Evolutionary conservation across 2,888 invertebrate species (phyloP), one percentile per base, ranked within the genome.

Genomic region (Drosophila glabriapex): DNA sequence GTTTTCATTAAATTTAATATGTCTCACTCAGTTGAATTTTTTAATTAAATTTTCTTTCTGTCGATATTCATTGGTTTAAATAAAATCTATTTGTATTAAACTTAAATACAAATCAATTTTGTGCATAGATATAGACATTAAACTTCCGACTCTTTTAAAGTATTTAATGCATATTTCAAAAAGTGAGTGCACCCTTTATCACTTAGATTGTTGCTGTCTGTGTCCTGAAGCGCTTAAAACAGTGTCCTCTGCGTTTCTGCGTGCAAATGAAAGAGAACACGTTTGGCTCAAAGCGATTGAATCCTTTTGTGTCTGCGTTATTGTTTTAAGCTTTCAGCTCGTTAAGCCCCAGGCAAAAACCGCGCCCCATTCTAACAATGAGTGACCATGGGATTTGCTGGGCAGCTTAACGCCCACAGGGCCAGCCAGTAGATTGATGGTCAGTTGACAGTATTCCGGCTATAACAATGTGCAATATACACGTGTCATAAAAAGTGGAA

Each of bases 251-350:
- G 37, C 46, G 72, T 73, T 73, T 52, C 35, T 7, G 25, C 41
- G 79, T 80, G 78, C 76, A 83, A 79, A 88, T 88, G 72, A 85
- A 85, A 88, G 85, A 64, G 83, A 64, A 71, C 70, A 54, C 61
- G 73, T 56, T 68, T 71, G 60, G 83, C 66, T 82, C 68, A 83
- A 83, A 88, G 83, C 88, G 69, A 62, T 85, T 63, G 71, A 80
- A 75, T 80, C 75, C 83, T 78, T 85, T 88, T 88, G 70, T 86
- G 82, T 84, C 82, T 85, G 85, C 73, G 67, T 73, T 85, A 87
- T 85, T 78, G 74, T 76, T 84, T 86, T 72, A 67, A 68, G 85
- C 86, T 81, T 71, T 65, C 68, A 81, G 78, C 82, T 82, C 75
- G 82, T 83, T 85, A 85, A 87, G 78, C 80, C 41, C 78, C 73